Evolutionary conservation across 2,797 vertebrate species (phyloP).

Genomic region (Ptychadena robeensis): DNA sequence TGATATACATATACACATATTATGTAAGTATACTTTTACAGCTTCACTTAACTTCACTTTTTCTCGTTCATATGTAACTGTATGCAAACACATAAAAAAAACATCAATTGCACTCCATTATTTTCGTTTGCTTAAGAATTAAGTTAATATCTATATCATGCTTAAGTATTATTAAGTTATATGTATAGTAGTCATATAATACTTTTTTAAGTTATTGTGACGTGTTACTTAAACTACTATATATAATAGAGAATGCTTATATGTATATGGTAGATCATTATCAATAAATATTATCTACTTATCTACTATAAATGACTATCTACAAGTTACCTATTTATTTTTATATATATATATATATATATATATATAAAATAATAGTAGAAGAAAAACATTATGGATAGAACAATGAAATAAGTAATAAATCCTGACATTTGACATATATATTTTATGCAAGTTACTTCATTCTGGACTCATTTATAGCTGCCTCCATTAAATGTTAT

Average conservation of each 20-base stretch:
- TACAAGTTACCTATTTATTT: conserved; percentile 25
- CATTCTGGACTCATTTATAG: not conserved
- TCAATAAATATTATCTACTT: too few relatives aligned
- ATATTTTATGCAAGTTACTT: not conserved
- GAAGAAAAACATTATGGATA: too few relatives aligned
- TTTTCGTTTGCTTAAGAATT: not conserved
- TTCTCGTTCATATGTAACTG: not conserved
- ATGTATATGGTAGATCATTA: not conserved
- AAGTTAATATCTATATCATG: not conserved
- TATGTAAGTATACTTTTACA: not conserved
- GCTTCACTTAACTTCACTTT: not conserved
- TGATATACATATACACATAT: not conserved
- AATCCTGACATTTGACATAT: not conserved
- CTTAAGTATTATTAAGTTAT: not conserved
- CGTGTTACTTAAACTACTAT: not conserved
- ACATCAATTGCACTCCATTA: not conserved
- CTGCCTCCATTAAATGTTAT: too few relatives aligned
- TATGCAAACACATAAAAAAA: not conserved
- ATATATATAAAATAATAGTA: not conserved
- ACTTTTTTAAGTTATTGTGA: not conserved
- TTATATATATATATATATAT: conserved; percentile 1
- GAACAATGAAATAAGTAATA: too few relatives aligned
- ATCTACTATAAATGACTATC: too few relatives aligned
- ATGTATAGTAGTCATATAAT: not conserved
- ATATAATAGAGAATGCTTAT: not conserved